phyloP scores from a whole-genome alignment of 92 coral and sea anemone species.

The Pocillopora grandis region DNA sequence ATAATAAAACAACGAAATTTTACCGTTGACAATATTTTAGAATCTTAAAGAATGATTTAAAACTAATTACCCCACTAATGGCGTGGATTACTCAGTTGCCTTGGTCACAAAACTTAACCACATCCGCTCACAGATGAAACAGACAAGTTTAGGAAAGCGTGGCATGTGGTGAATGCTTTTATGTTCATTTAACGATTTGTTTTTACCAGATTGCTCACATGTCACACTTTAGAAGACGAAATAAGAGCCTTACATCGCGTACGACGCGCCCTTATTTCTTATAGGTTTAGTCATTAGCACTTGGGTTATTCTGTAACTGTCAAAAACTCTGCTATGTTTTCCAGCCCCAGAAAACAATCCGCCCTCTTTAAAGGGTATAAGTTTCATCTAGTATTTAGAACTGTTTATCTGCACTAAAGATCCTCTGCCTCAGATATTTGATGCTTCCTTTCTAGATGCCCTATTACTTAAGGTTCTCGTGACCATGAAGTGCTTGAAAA shows the following conservation, averaged over 20 bases:
- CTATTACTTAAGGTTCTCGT: background rate
- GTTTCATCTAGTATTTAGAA: slow-evolving; percentile 20
- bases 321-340: slow-evolving; percentile 8
- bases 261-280: background rate
- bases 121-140: slow-evolving; percentile 18
- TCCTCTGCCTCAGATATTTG: slow-evolving; percentile 29
- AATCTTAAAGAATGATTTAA: slow-evolving; percentile 21
- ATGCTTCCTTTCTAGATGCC: slow-evolving; percentile 15
- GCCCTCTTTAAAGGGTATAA: slow-evolving; percentile 11
- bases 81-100: slow-evolving; percentile 21
- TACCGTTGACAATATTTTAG: slow-evolving; percentile 27
- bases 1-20: background rate
- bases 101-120: slow-evolving; percentile 29
- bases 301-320: slow-evolving; percentile 7
- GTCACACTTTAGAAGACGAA: slow-evolving; percentile 1
- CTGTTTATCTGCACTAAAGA: slow-evolving; percentile 39
- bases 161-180: slow-evolving; percentile 6
- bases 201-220: slow-evolving; percentile 1
- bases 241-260: background rate
- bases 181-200: background rate
- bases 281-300: slow-evolving; percentile 17
- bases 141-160: slow-evolving; percentile 2
- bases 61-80: slow-evolving; percentile 23
- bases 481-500: slow-evolving; percentile 9
- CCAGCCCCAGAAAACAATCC: slow-evolving; percentile 23